Evolutionary conservation across 2,797 vertebrate genomes (phyloP), one percentile per base, ranked within the genome.

Genomic region (Darevskia nairensis): DNA sequence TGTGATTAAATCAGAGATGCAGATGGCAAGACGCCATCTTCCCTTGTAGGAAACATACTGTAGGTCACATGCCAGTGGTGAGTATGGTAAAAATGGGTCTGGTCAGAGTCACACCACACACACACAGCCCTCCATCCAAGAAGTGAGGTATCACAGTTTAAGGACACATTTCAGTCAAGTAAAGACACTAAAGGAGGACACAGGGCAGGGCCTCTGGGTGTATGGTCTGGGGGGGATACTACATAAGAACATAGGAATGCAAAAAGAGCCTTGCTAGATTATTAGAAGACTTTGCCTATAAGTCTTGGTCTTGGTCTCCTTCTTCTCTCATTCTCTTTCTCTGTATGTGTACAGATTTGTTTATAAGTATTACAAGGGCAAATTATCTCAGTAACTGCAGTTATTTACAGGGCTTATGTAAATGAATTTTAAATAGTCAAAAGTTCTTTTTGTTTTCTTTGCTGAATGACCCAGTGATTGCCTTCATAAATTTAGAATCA

Each of bases 401-500:
- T 74, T 81, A 55, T 72, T 32, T 71, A 29, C 25, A 72, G 32
- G 7, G 68, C 27, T 72, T 41, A 87, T n/a, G 50, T 80, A 74
- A 81, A 74, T 39, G 71, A 35, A 74, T 75, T 27, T 64, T 87
- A 82, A 87, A 87, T 46, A 39, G 23, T 41, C 46, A 59, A 23
- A 66, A 41, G 29, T 75, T 79, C 64, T 69, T 79, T 79, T 79
- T 79, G n/a, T 35, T 23, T 79, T 79, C 41, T 79, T 87, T 66
- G 29, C 39, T 64, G 69, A 82, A 19, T 82, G 55, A 46, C 50
- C 35, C 50, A 82, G 10, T 61, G 35, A 87, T 64, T 82, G 55
- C 50, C 64, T 87, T 82, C 59, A 87, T 81, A 75, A 75, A 87
- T 87, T 74, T 39, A 87, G 7, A 76, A 74, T 87, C 35, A 75